Base-by-base conservation (phyloP, 2,888 invertebrate species). In the Phasia obesa region DNA sequence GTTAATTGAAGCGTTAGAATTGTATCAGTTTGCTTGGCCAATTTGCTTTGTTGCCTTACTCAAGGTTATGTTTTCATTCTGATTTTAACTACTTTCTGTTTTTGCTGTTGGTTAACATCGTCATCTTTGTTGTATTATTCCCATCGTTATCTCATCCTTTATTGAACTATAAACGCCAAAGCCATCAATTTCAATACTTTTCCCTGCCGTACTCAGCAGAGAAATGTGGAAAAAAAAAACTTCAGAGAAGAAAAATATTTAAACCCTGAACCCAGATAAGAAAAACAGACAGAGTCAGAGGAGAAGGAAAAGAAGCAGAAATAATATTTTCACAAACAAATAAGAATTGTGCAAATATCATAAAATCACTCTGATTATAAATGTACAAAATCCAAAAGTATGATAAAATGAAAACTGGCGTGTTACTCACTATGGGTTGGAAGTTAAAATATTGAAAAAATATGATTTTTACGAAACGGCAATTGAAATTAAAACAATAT, bases 1-100 rank as follows among this genome's bases (percentile, higher is more conserved):
- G 85, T 86, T 84, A 76, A 65, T 84, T 81, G 79, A 73, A 69
- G 77, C 77, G 47, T 70, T 67, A 55, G 57, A 35, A 60, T 77
- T 69, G 53, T 77, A 55, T 55, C 62, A 62, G 23, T 77, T 62
- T 60, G 49, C 59, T 19, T 65, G 64, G 38, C 51, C 67, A 51
- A 23, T 53, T 67, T 67, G 25, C 59, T 65, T 60, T 53, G 21
- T 44, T 67, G 59, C 35, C 73, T 44, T 65, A n/a, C 13, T 60
- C 67, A 73, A 73, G 15, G 47, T 19, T 42, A 21, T 49, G 13
- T 23, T 49, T 71, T 71, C 35, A 11, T 59, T 57, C 57, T 57
- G 25, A 42, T 25, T 65, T 49, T 55, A 65, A 55, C 47, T 38
- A 57, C 15, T 35, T 73, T 65, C 47, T 4, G 38, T 59, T 49